These are phyloP conservation scores for Anguilla obscura DNA, from an alignment of 2,797 vertebrate genomes.

Conservation along the genomic window DNA sequence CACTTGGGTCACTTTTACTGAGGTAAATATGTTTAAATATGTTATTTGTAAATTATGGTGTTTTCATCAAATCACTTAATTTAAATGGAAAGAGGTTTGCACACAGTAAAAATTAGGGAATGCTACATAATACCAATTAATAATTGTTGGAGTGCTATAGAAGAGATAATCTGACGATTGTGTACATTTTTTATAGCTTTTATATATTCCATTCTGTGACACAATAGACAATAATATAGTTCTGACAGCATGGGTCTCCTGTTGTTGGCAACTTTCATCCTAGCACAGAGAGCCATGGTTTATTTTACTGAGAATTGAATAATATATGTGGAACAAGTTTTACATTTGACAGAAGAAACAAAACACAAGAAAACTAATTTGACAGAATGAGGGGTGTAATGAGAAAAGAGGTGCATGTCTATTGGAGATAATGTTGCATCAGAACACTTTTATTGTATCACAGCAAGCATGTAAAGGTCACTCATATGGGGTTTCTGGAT, in stretches of 20 bases:
- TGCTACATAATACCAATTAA: neutral
- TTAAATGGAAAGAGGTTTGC: neutral
- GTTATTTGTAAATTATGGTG: neutral
- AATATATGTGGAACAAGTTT: slow-evolving; percentile 22
- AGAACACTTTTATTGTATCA: neutral
- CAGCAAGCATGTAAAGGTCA: slow-evolving; percentile 14
- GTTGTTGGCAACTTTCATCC: slow-evolving; percentile 39
- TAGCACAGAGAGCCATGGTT: slow-evolving; percentile 30
- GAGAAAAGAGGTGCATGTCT: neutral
- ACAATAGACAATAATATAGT: slow-evolving; percentile 8
- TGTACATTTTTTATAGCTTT: neutral
- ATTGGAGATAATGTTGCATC: neutral
- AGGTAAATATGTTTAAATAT: neutral
- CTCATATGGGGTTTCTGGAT: slow-evolving; percentile 12
- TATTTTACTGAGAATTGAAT: slow-evolving; percentile 40
- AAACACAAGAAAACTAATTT: slow-evolving; percentile 2
- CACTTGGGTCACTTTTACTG: no score
- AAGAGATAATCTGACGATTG: neutral
- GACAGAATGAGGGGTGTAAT: slow-evolving; percentile 3
- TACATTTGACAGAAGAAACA: slow-evolving; percentile 20
- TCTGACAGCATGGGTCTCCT: slow-evolving; percentile 30
- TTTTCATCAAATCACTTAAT: neutral
- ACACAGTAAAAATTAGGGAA: neutral
- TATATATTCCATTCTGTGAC: slow-evolving; percentile 27
- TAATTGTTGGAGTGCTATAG: neutral